Percentiles rank a stretch among this genome's conserved stretches.
Evolutionary conservation across 2,797 vertebrate species (phyloP).

Genomic region (Xenentodon cancila): DNA sequence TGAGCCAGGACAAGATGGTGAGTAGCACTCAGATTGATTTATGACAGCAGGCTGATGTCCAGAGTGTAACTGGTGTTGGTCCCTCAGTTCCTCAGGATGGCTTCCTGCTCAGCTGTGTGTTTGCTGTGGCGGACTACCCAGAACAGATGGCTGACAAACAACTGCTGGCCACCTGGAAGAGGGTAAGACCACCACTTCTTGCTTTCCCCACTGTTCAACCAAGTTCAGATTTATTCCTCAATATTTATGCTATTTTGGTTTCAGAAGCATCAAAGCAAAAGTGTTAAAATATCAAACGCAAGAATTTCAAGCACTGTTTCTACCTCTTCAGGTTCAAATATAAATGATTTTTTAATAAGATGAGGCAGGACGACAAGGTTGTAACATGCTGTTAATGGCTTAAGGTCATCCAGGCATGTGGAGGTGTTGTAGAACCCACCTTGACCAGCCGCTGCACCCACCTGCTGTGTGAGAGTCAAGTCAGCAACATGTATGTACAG

Average conservation of each 20-base stretch:
- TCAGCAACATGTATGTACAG: constrained; percentile 95
- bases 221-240: not conserved
- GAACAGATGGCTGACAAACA: constrained; percentile 99
- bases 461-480: constrained; percentile 98
- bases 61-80: no score
- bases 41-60: no score
- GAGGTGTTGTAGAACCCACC: constrained; percentile 90
- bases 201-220: not conserved
- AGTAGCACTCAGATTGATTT: constrained; percentile 62
- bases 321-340: no score
- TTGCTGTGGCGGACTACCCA: constrained; percentile 95
- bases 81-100: constrained; percentile 91
- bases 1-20: constrained; percentile 91
- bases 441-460: constrained; percentile 93
- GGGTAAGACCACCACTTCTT: constrained; percentile 79
- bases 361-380: no score
- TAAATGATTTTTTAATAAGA: no score
- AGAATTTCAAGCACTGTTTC: no score
- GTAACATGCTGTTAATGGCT: no score
- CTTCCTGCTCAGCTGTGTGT: constrained; percentile 94
- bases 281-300: no score
- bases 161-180: constrained; percentile 94
- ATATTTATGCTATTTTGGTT: no score
- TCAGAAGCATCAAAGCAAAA: not conserved
- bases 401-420: constrained; percentile 94